Conservation (phyloP, 2,797 vertebrate species). For the Pelodytes ibericus region DNA sequence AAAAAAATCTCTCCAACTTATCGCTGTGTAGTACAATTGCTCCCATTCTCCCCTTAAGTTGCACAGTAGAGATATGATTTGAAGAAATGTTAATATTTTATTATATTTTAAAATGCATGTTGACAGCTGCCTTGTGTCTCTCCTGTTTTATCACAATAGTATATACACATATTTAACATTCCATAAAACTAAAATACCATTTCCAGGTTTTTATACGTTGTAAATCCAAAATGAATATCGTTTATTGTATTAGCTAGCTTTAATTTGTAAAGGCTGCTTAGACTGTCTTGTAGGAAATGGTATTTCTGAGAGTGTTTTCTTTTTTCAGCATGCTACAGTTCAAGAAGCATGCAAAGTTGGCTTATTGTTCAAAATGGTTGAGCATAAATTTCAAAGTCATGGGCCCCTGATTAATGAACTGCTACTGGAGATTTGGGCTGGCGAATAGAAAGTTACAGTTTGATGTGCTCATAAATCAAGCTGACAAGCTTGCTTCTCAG, state of each 20-base stretch:
- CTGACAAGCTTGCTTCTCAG: slow-evolving; percentile 85
- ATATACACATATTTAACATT: neutral
- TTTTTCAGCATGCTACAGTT: slow-evolving; percentile 69
- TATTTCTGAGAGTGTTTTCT: slow-evolving; percentile 56
- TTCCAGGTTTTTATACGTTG: neutral
- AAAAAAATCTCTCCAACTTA: too few relatives aligned
- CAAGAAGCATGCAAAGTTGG: slow-evolving; percentile 75
- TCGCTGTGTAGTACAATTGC: too few relatives aligned
- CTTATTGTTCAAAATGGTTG: slow-evolving; percentile 68
- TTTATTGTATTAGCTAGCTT: neutral
- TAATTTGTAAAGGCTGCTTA: neutral
- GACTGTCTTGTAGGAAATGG: neutral
- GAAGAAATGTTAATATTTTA: too few relatives aligned
- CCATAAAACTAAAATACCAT: neutral
- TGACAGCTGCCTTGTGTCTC: neutral
- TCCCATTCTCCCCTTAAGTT: too few relatives aligned
- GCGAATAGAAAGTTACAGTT: slow-evolving; percentile 84
- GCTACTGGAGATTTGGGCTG: slow-evolving; percentile 80
- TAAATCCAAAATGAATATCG: neutral
- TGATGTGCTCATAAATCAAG: slow-evolving; percentile 93
- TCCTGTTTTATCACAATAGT: neutral
- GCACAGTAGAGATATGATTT: too few relatives aligned
- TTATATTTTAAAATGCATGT: neutral
- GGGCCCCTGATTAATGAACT: slow-evolving; percentile 87
- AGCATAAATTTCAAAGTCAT: slow-evolving; percentile 78